Evolutionary conservation across 2,113 vertebrate genomes (phyloP), one percentile per base, ranked within the genome.

Genomic region (Pitta sordida): DNA sequence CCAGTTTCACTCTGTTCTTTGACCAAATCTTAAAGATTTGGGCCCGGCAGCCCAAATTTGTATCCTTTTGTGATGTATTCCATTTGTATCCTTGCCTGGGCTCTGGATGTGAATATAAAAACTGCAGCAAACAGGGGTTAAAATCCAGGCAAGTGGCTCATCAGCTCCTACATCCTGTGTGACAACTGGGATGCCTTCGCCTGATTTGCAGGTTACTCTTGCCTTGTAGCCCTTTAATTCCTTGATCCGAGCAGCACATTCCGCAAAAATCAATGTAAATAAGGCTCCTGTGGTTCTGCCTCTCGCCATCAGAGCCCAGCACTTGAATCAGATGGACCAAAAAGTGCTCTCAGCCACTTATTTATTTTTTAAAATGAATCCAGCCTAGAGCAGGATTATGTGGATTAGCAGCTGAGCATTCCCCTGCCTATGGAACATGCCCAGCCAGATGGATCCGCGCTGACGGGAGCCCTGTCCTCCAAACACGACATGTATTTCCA

Each of bases 381-480:
- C 92, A 91, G 95, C 88, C 94, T 64, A 51, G 67, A 93, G 84
- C 92, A 85, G 93, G 92, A 95, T 96, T 93, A 92, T 2, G 17
- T 62, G 94, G 92, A 96, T 94, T 95, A 96, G 77, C 92, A 88
- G 83, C 74, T 8, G 91, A 94, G 84, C 86, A 55, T 74, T 92
- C 94, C 87, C 86, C 51, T 95, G 91, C 84, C 95, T 93, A 18
- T 24, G 6, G 60, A 92, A 69, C 88, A 27, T 7, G 49, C 46
- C 84, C 92, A 69, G 77, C 75, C 92, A 81, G 88, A 65, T 55
- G 46, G 87, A 93, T 52, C 13, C 1, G 8, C 2, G 2, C 80
- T 44, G 88, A 32, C 19, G 58, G 86, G 84, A 92, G 64, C 74
- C 81, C 94, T 89, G 69, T 52, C 91, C 94, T 94, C 81, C 81